Percentiles rank a stretch among this genome's conserved stretches.
phyloP scores from a whole-genome alignment of 2,888 invertebrate species.

The Lacanobia oleracea region DNA sequence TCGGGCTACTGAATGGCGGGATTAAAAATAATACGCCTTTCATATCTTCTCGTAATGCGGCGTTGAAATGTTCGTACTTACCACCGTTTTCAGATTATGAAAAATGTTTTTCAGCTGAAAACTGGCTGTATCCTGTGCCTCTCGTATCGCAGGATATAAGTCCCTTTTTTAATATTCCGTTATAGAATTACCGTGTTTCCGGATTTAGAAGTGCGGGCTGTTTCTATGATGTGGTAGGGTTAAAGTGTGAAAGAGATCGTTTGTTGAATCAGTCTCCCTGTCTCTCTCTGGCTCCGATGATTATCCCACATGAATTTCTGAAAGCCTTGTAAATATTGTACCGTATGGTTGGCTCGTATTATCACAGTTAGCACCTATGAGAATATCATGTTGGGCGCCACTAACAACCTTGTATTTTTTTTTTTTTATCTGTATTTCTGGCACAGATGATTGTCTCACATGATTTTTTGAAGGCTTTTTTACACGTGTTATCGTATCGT shows the following conservation, averaged over 20 bases:
- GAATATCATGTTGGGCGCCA: too few species aligned
- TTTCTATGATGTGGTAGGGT: constrained; percentile 22
- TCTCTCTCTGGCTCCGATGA: not conserved
- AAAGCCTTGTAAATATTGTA: not conserved
- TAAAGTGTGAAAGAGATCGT: constrained; percentile 14
- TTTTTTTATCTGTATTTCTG: not conserved
- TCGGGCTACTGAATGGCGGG: constrained; percentile 66
- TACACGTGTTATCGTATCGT: too few species aligned
- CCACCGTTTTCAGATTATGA: constrained; percentile 73
- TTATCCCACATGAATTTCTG: not conserved
- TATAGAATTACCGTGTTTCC: constrained; percentile 55
- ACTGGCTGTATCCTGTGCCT: constrained; percentile 52
- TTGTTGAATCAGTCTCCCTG: not conserved
- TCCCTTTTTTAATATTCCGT: constrained; percentile 54
- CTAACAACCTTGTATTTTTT: too few species aligned
- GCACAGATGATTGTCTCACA: not conserved
- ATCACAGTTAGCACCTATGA: too few species aligned
- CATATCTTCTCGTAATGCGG: constrained; percentile 68
- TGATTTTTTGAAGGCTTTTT: not conserved
- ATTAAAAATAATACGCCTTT: constrained; percentile 73
- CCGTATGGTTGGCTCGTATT: too few species aligned
- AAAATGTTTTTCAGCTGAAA: constrained; percentile 71
- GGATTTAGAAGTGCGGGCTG: constrained; percentile 22
- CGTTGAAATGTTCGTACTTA: constrained; percentile 66
- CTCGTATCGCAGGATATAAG: constrained; percentile 43